A percentile compares a stretch with the other conserved stretches of the same genome.
Conservation (phyloP, 2,113 vertebrate genomes). For the Apteryx mantelli region DNA sequence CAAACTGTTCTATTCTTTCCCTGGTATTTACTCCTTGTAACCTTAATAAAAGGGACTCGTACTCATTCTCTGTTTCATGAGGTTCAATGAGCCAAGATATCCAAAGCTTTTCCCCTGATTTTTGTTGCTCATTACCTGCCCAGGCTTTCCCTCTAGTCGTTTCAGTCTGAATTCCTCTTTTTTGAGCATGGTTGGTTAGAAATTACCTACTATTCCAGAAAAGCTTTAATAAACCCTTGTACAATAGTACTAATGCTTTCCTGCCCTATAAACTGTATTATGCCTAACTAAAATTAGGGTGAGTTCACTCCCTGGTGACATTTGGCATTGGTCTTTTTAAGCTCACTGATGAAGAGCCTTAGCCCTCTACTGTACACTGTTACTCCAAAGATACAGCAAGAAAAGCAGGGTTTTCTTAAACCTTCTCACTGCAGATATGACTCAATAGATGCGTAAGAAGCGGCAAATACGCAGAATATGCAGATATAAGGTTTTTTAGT, state of each 20-base stretch:
- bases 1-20: not conserved
- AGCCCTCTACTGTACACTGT: not conserved
- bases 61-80: not conserved
- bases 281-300: not conserved
- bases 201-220: not conserved
- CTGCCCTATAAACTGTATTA: not conserved
- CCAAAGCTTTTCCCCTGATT: not conserved
- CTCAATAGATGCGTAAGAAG: not conserved
- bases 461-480: not conserved
- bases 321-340: not conserved
- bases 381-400: not conserved
- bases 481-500: not conserved
- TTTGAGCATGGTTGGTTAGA: not conserved
- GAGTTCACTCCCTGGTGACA: not conserved
- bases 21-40: not conserved
- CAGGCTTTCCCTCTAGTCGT: not conserved
- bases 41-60: not conserved
- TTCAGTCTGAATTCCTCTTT: not conserved
- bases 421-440: not conserved
- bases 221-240: no score
- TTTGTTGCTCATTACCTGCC: not conserved
- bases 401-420: not conserved
- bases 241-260: not conserved
- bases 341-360: not conserved
- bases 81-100: not conserved